Conservation (phyloP, 2,797 vertebrate species). For the Syndactyla subalaris region DNA sequence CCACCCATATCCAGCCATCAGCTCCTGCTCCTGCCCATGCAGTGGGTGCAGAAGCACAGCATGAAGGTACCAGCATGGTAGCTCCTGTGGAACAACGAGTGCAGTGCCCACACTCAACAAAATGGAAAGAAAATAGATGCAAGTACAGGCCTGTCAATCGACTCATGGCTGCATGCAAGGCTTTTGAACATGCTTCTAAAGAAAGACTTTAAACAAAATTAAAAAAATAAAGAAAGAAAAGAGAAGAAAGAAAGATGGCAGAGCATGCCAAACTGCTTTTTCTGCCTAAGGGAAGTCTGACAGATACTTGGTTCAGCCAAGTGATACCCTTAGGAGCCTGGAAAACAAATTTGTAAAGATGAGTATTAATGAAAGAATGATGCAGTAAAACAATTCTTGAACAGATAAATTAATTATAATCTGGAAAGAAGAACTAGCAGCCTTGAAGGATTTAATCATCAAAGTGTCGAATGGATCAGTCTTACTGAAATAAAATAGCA, state of each 20-base stretch:
- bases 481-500: background rate
- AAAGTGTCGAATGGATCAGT: background rate
- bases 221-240: too few relatives aligned
- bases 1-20: background rate
- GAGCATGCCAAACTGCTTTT: background rate
- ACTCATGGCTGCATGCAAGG: background rate
- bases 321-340: background rate
- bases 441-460: background rate
- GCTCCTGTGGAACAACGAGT: background rate
- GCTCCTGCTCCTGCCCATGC: background rate
- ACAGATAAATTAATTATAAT: background rate
- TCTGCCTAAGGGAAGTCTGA: background rate
- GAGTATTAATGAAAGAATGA: background rate
- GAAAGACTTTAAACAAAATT: background rate
- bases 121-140: background rate
- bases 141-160: background rate
- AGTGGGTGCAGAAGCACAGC: background rate
- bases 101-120: background rate
- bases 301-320: background rate
- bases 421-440: background rate
- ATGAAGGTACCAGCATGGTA: background rate
- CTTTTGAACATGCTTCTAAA: background rate
- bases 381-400: background rate
- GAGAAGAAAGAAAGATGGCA: background rate
- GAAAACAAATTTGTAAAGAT: background rate